phyloP scores from a whole-genome alignment of 2,888 invertebrate species.

The Ophraella communa region DNA sequence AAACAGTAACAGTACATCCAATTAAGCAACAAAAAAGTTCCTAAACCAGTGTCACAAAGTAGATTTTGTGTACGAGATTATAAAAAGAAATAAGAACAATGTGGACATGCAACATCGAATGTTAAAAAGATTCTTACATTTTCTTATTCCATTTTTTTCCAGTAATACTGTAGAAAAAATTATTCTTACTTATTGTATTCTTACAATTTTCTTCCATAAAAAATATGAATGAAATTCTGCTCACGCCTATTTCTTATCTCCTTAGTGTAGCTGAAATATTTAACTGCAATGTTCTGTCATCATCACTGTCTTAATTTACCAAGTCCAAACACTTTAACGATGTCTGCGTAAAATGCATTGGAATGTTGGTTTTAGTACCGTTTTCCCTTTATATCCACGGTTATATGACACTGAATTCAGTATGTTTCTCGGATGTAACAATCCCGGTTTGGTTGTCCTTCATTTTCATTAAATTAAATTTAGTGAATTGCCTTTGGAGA shows the following conservation, averaged over 20 bases:
- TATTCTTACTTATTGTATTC: no score
- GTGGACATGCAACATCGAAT: no score
- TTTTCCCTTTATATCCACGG: constrained; percentile 22
- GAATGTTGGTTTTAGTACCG: constrained; percentile 26
- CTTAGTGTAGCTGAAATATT: background rate
- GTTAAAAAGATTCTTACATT: no score
- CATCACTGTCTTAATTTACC: background rate
- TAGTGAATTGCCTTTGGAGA: constrained; percentile 45
- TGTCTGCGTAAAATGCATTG: constrained; percentile 16
- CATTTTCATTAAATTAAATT: constrained; percentile 45
- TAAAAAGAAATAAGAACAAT: no score
- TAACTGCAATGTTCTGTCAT: background rate
- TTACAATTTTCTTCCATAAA: no score
- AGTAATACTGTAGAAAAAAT: no score
- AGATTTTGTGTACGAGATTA: no score
- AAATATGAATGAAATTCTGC: background rate
- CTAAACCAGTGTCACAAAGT: no score
- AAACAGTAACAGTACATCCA: no score
- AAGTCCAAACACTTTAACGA: background rate
- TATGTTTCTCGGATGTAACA: constrained; percentile 17
- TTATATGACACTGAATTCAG: constrained; percentile 21
- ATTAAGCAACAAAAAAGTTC: no score
- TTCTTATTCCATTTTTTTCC: no score
- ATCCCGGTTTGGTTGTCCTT: constrained; percentile 30
- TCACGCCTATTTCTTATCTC: background rate